Percentiles rank a stretch among this genome's conserved stretches.
Evolutionary conservation across 2,113 vertebrate species (phyloP).

Genomic region (Chitala chitala): DNA sequence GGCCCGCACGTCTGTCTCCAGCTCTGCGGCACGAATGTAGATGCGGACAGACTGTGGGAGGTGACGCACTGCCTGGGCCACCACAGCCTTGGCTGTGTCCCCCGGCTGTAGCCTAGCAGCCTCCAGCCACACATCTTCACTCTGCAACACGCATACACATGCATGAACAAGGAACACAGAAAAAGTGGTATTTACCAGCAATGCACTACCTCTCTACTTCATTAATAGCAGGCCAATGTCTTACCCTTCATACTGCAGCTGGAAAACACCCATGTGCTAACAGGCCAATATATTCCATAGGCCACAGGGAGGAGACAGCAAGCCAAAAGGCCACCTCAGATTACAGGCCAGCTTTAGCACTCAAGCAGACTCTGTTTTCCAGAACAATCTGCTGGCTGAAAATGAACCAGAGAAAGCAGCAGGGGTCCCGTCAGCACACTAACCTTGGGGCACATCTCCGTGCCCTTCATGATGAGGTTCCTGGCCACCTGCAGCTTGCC

Average conservation of each 20-base stretch:
- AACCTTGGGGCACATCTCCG: constrained; percentile 98
- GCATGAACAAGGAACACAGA: background rate
- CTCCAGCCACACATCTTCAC: constrained; percentile 96
- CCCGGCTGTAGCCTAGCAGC: constrained; percentile 92
- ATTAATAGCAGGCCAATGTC: background rate
- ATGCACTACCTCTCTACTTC: background rate
- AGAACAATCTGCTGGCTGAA: background rate
- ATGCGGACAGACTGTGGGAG: constrained; percentile 91
- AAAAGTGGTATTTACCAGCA: background rate
- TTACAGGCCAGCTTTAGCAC: too few relatives aligned
- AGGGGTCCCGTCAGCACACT: constrained; percentile 18
- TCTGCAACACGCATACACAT: constrained; percentile 56
- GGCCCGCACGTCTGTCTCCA: constrained; percentile 90
- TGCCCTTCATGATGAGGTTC: constrained; percentile 98
- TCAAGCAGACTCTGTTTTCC: background rate
- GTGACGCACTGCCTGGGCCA: constrained; percentile 93
- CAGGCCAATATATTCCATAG: too few relatives aligned
- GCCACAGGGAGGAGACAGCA: too few relatives aligned
- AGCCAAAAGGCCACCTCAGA: too few relatives aligned
- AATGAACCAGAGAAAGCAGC: background rate
- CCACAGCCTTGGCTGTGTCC: constrained; percentile 93
- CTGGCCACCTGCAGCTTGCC: constrained; percentile 94
- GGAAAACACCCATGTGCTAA: background rate
- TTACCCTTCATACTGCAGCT: background rate
- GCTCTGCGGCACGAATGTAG: constrained; percentile 92